Evolutionary conservation across 2,888 invertebrate genomes (phyloP).

Genomic region (Lochmaea crataegi): DNA sequence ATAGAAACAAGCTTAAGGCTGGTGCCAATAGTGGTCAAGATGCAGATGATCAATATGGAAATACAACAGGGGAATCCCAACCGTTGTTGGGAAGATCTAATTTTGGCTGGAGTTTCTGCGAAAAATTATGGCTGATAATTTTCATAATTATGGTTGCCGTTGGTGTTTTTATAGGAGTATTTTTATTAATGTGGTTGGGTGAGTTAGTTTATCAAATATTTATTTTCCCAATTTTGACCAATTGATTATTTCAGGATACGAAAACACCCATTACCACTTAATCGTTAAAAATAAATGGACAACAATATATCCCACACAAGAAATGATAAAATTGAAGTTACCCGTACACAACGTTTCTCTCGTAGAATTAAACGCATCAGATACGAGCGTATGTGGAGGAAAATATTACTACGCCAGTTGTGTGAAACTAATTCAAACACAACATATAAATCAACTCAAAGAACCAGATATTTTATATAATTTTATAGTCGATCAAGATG

Average conservation of each 20-base stretch:
- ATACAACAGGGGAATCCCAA: neutral
- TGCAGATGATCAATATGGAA: neutral
- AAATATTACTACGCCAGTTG: slow-evolving; percentile 6
- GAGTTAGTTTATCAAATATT: neutral
- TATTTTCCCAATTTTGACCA: no score
- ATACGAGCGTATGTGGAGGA: slow-evolving; percentile 10
- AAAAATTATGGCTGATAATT: neutral
- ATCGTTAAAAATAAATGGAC: slow-evolving; percentile 27
- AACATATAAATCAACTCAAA: slow-evolving; percentile 16
- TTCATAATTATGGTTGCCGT: neutral
- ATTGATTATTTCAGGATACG: neutral
- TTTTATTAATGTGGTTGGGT: slow-evolving; percentile 2
- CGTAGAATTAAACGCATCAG: slow-evolving; percentile 20
- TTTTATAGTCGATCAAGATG: slow-evolving; percentile 52
- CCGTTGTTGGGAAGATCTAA: neutral
- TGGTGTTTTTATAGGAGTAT: neutral
- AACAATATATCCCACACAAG: neutral
- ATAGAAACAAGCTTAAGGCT: neutral
- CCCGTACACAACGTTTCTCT: slow-evolving; percentile 24
- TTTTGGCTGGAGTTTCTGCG: neutral
- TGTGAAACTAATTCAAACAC: slow-evolving; percentile 22
- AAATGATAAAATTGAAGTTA: slow-evolving; percentile 12
- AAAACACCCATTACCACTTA: neutral
- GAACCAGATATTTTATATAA: slow-evolving; percentile 52
- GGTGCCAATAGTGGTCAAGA: no score